Evolutionary conservation across 2,113 vertebrate genomes (phyloP), one percentile per base, ranked within the genome.

Genomic region (Nanger granti): DNA sequence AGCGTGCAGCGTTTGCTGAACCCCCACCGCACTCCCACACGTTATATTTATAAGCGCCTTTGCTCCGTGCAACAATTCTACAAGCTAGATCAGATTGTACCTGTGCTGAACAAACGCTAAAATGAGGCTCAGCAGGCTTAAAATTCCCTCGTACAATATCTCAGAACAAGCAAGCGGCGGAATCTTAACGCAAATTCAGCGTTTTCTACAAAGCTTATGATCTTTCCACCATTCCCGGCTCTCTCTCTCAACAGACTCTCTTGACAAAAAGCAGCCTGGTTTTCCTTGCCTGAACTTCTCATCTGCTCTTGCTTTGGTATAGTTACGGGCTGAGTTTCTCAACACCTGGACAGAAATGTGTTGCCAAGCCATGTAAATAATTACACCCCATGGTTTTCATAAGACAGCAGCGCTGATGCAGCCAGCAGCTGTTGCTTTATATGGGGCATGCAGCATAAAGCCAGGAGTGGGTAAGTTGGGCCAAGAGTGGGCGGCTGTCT

Each of bases 291-390:
- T 97, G 91, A 97, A 83, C 91, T 94, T 96, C 93, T 95, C 96
- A 69, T 94, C 93, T 91, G 64, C 91, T 96, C 83, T 95, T 93
- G 85, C 86, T 94, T 95, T 96, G 95, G 89, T 54, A 98, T 95
- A 97, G 97, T 97, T 97, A 86, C 31, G 83, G 93, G 89, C 89
- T 93, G 89, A 93, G 93, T 98, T 97, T 95, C 83, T 97, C 91
- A 94, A 97, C 97, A 98, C 97, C 98, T 98, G 97, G 96, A 93
- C 55, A 89, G 95, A 98, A 97, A 96, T 73, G 79, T 91, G 89
- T 93, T 97, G 89, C 97, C 97, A 97, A 97, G 91, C 60, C 96
- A 93, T 2, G 17, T 83, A 29, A 97, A 93, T 92, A 95, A 47
- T 88, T 62, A 83, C 44, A 44, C 76, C 69, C 83, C 44, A 76